Evolutionary conservation across 2,797 vertebrate genomes (phyloP).

Genomic region (Tinamus major): DNA sequence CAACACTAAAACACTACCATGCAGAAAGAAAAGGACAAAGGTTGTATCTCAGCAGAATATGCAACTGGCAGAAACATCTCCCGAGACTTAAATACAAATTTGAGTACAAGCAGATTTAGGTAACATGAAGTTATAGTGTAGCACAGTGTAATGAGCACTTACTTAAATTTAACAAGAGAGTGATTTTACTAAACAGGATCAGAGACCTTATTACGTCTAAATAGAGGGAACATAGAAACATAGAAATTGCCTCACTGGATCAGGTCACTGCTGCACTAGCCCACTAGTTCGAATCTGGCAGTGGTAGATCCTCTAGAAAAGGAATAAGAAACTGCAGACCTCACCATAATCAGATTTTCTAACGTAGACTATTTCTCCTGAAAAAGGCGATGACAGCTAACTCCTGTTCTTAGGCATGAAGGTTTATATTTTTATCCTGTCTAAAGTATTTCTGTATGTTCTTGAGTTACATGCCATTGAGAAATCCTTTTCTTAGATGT

Average conservation of each 20-base stretch:
- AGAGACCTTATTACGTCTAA: neutral
- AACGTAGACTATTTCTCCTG: neutral
- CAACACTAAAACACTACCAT: neutral
- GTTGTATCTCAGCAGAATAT: neutral
- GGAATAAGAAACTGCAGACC: fast-evolving
- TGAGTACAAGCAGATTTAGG: neutral
- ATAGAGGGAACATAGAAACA: neutral
- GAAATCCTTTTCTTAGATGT: neutral
- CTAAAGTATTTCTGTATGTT: neutral
- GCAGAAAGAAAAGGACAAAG: neutral
- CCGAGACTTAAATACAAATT: neutral
- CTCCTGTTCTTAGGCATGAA: neutral
- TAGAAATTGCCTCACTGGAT: neutral
- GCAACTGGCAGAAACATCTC: neutral
- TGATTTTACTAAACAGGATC: neutral
- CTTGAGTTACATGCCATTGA: neutral
- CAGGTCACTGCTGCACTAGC: fast-evolving
- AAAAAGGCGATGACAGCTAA: neutral
- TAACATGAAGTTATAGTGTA: neutral
- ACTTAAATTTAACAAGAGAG: neutral
- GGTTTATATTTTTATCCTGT: neutral
- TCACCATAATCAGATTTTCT: neutral
- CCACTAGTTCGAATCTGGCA: neutral
- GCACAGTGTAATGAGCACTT: neutral
- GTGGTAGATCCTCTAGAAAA: neutral